These are phyloP conservation scores for Coboldia fuscipes DNA, from an alignment of 1,140 invertebrate genomes.

Conservation along the genomic window DNA sequence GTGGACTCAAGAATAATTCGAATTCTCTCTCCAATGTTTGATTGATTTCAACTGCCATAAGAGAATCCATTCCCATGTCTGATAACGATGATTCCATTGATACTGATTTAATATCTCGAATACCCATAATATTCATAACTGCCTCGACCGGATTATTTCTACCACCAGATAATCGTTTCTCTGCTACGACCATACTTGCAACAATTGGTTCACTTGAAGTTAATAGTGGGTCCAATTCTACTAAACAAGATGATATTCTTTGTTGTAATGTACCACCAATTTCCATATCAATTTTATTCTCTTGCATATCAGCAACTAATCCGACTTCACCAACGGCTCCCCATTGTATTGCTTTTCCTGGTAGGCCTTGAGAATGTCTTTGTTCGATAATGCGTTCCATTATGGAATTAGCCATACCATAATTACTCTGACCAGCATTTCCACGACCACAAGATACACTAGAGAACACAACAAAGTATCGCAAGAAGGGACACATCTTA, in stretches of 20 bases:
- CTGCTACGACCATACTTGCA: conserved; percentile 56
- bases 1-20: conserved; percentile 52
- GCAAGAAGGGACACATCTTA: conserved; percentile 29
- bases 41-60: conserved; percentile 79
- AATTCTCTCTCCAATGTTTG: conserved; percentile 66
- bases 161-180: conserved; percentile 32
- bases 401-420: conserved; percentile 52
- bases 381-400: conserved; percentile 50
- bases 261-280: conserved; percentile 69
- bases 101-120: conserved; percentile 30
- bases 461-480: conserved; percentile 60
- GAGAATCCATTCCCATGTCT: conserved; percentile 78
- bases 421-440: conserved; percentile 76
- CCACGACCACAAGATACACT: conserved; percentile 74
- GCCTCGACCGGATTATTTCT: conserved; percentile 37
- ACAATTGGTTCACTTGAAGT: conserved; percentile 36
- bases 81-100: conserved; percentile 50
- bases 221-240: conserved; percentile 43
- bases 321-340: conserved; percentile 48
- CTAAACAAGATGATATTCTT: conserved; percentile 55
- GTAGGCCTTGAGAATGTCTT: conserved; percentile 29
- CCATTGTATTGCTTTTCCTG: conserved; percentile 47
- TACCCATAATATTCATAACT: conserved; percentile 39
- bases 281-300: conserved; percentile 50
- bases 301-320: conserved; percentile 59